phyloP scores from a whole-genome alignment of 2,113 vertebrate species.

The Corythaixoides concolor region DNA sequence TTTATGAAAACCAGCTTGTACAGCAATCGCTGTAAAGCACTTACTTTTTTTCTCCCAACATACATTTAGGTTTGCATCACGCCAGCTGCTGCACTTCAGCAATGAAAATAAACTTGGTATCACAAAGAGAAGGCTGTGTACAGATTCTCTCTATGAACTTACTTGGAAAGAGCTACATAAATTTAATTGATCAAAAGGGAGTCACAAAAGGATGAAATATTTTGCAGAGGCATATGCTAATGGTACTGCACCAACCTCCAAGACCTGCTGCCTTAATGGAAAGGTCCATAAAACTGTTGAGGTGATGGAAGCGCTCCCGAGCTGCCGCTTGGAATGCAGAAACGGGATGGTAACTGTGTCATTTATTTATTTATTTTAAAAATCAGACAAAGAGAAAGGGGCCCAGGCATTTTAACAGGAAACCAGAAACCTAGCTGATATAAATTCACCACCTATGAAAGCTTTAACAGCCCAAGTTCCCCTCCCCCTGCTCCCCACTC shows the following conservation, averaged over 20 bases:
- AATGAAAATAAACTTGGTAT: constrained; percentile 36
- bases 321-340: constrained; percentile 17
- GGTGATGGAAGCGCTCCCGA: constrained; percentile 35
- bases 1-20: not conserved
- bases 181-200: constrained; percentile 67
- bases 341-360: not conserved
- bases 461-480: constrained; percentile 13
- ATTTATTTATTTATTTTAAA: constrained; percentile 28
- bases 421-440: constrained; percentile 53
- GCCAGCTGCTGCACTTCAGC: constrained; percentile 19
- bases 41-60: not conserved
- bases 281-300: constrained; percentile 52
- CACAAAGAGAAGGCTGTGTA: constrained; percentile 27
- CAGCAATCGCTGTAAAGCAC: not conserved
- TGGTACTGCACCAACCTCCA: constrained; percentile 23
- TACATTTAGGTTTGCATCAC: not conserved
- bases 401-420: not conserved
- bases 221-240: constrained; percentile 60
- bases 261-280: constrained; percentile 22
- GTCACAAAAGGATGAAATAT: constrained; percentile 51
- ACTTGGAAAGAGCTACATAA: constrained; percentile 13
- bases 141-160: constrained; percentile 4
- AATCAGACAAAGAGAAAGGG: not conserved
- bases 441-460: constrained; percentile 22
- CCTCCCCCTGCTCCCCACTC: not conserved